A percentile compares a stretch with the other conserved stretches of the same genome.
These are phyloP conservation scores for Lasioglossum oenotherae DNA, from an alignment of 2,888 invertebrate genomes.

Conservation along the genomic window DNA sequence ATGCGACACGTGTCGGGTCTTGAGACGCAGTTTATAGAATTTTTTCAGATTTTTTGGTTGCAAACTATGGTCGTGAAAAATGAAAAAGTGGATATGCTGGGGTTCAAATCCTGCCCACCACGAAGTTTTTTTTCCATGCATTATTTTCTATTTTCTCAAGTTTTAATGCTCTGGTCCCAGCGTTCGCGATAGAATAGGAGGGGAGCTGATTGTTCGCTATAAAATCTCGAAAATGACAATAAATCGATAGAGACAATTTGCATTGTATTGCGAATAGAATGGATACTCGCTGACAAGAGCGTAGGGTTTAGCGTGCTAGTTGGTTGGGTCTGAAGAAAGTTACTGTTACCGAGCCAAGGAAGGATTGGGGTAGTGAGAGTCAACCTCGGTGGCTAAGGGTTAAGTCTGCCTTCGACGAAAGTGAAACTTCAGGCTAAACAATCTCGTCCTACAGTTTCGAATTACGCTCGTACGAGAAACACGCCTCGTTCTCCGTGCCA, in stretches of 20 bases:
- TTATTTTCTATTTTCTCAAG: too few relatives aligned
- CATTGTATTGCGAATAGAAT: not conserved
- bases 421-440: constrained; percentile 3
- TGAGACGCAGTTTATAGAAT: too few relatives aligned
- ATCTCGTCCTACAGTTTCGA: constrained; percentile 1
- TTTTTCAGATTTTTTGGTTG: too few relatives aligned
- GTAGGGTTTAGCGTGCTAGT: not conserved
- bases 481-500: not conserved
- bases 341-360: not conserved
- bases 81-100: too few relatives aligned
- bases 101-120: too few relatives aligned
- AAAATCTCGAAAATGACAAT: too few relatives aligned
- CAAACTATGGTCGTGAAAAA: too few relatives aligned
- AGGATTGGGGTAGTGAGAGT: not conserved
- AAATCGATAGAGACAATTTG: too few relatives aligned
- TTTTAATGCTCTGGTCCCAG: too few relatives aligned
- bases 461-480: not conserved
- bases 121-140: too few relatives aligned
- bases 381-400: not conserved
- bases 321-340: not conserved
- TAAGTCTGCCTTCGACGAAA: not conserved
- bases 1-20: too few relatives aligned
- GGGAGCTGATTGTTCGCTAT: not conserved
- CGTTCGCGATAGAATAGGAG: not conserved
- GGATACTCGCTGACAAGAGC: not conserved